Evolutionary conservation across 2,888 invertebrate species (phyloP), one percentile per base, ranked within the genome.

Genomic region (Drosophila stalkeri): DNA sequence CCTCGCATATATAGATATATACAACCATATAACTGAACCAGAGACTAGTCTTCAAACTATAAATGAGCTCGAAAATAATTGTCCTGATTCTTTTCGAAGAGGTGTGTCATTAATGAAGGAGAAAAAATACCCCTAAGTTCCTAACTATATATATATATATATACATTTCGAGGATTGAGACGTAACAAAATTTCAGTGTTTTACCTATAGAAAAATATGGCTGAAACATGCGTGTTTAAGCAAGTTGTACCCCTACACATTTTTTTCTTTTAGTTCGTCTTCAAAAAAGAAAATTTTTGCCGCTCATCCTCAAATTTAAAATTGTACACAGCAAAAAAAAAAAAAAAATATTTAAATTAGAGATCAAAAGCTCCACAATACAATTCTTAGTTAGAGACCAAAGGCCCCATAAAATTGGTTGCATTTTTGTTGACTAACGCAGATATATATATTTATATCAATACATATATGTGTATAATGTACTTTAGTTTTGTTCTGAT

Each of bases 11-110:
- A 39, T n/a, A n/a, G 23, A 54, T 57, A 35, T 64, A 54, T 3
- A 14, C 37, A 23, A 20, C 0, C 46, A 16, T 11, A 37, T n/a
- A 56, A 52, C 55, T 49, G 16, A 57, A 49, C 35, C 27, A 37
- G 65, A 54, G 51, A 64, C 86, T 82, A 86, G 80, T 82, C 86
- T 55, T 52, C 33, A 67, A 68, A 71, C 68, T 57, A 65, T 33
- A 57, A 80, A 74, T 77, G 68, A 80, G 74, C 76, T 55, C 64
- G 72, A 55, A 47, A 51, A 1, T n/a, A 47, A n/a, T n/a, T 47
- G 2, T 27, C 27, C 0, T 47, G 3, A 23, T 23, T 47, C 47
- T n/a, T 23, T 37, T 49, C 5, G 3, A 51, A 46, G 43, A 23
- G 47, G 72, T 54, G 70, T 61, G 75, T 79, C 55, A 35, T 23